Evolutionary conservation across 2,797 vertebrate species (phyloP).

Genomic region (Manis pentadactyla): DNA sequence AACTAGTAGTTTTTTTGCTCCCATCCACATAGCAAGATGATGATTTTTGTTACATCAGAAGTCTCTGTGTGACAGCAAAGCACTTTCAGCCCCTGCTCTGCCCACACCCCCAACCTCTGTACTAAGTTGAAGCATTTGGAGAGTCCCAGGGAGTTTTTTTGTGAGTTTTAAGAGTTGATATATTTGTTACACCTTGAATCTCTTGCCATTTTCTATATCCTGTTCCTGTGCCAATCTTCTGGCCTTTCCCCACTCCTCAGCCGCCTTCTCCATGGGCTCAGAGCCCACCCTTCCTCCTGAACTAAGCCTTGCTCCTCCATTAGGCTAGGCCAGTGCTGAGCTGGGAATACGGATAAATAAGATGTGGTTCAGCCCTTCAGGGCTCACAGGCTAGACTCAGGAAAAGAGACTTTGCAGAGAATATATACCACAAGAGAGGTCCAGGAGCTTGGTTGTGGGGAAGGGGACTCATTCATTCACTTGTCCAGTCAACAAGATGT

Average conservation of each 20-base stretch:
- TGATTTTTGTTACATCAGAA: conserved; percentile 66
- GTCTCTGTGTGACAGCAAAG: conserved; percentile 69
- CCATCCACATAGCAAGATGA: conserved; percentile 18
- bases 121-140: conserved; percentile 62
- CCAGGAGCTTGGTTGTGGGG: not conserved
- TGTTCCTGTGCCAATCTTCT: conserved; percentile 47
- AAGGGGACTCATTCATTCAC: not conserved
- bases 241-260: not conserved
- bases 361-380: not conserved
- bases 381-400: not conserved
- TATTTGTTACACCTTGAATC: conserved; percentile 19
- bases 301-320: not conserved
- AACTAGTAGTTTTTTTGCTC: conserved; percentile 54
- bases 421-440: not conserved
- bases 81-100: conserved; percentile 65
- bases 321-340: not conserved
- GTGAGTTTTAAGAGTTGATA: conserved; percentile 52
- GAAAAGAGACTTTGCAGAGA: not conserved
- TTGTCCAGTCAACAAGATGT: not conserved
- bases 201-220: conserved; percentile 70
- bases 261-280: not conserved
- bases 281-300: not conserved
- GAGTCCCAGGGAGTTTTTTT: conserved; percentile 81
- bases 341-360: not conserved
- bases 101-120: conserved; percentile 34